These are phyloP conservation scores for Marasmarcha lunaedactyla DNA, from an alignment of 2,888 invertebrate genomes.

Conservation along the genomic window DNA sequence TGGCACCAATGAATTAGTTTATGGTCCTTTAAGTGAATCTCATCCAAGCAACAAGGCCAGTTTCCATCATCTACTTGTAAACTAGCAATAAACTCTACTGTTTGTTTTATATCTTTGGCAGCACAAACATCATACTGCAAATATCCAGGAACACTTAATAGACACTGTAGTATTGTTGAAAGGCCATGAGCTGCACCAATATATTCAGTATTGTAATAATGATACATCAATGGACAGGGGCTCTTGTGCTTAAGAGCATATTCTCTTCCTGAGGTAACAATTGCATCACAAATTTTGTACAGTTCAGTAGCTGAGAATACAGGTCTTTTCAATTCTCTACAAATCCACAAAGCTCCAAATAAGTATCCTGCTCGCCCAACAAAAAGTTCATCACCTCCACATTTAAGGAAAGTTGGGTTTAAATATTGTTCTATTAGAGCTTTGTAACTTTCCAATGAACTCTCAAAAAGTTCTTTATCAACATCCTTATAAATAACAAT, in stretches of 20 bases:
- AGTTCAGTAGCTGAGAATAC: slow-evolving; percentile 58
- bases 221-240: slow-evolving; percentile 81
- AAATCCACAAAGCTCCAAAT: slow-evolving; percentile 81
- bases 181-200: slow-evolving; percentile 76
- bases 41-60: slow-evolving; percentile 81
- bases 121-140: slow-evolving; percentile 61
- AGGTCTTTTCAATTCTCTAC: slow-evolving; percentile 58
- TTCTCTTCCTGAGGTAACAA: slow-evolving; percentile 77
- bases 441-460: slow-evolving; percentile 42
- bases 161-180: slow-evolving; percentile 71
- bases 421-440: slow-evolving; percentile 41
- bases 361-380: slow-evolving; percentile 89
- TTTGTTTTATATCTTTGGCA: slow-evolving; percentile 70
- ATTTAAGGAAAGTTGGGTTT: slow-evolving; percentile 64
- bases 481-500: slow-evolving; percentile 70
- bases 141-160: slow-evolving; percentile 59
- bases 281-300: slow-evolving; percentile 75
- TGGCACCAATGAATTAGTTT: slow-evolving; percentile 93
- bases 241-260: slow-evolving; percentile 72
- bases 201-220: slow-evolving; percentile 80
- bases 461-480: slow-evolving; percentile 44
- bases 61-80: slow-evolving; percentile 80
- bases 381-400: slow-evolving; percentile 86
- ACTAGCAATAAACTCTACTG: slow-evolving; percentile 75
- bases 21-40: slow-evolving; percentile 71